Percentiles rank a stretch among this genome's conserved stretches.
phyloP scores from a whole-genome alignment of 1,140 invertebrate genomes.

The Drosophila oshimai region DNA sequence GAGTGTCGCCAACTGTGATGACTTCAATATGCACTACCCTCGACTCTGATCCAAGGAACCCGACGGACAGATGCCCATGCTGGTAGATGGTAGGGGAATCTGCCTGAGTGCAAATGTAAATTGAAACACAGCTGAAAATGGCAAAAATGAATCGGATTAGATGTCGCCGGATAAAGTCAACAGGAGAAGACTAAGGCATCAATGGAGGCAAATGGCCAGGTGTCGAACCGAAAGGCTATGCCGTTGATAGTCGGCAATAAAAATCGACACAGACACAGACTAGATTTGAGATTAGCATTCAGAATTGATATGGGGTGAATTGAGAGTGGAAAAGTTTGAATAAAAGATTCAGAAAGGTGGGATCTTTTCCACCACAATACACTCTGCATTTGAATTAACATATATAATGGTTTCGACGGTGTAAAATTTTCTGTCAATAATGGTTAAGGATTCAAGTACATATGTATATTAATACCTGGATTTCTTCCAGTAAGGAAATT shows the following conservation, averaged over 20 bases:
- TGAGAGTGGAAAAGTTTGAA: background rate
- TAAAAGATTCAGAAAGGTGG: background rate
- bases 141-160: slow-evolving; percentile 37
- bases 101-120: slow-evolving; percentile 15
- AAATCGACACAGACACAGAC: slow-evolving; percentile 1
- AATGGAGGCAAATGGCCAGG: slow-evolving; percentile 29
- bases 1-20: slow-evolving; percentile 47
- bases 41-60: background rate
- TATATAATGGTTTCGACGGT: background rate
- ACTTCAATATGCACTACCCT: slow-evolving; percentile 38
- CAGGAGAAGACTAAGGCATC: slow-evolving; percentile 9
- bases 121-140: slow-evolving; percentile 23
- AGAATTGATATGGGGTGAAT: background rate
- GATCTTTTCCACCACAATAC: background rate
- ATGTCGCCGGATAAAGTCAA: slow-evolving; percentile 41
- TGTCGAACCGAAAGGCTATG: slow-evolving; percentile 15
- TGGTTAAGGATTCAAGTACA: too few relatives aligned
- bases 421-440: too few relatives aligned
- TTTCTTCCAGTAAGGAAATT: too few relatives aligned
- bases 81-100: background rate
- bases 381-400: too few relatives aligned
- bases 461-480: too few relatives aligned
- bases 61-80: background rate
- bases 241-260: slow-evolving; percentile 13
- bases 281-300: background rate